phyloP scores from a whole-genome alignment of 2,113 vertebrate genomes.

The Cnemophilus loriae region DNA sequence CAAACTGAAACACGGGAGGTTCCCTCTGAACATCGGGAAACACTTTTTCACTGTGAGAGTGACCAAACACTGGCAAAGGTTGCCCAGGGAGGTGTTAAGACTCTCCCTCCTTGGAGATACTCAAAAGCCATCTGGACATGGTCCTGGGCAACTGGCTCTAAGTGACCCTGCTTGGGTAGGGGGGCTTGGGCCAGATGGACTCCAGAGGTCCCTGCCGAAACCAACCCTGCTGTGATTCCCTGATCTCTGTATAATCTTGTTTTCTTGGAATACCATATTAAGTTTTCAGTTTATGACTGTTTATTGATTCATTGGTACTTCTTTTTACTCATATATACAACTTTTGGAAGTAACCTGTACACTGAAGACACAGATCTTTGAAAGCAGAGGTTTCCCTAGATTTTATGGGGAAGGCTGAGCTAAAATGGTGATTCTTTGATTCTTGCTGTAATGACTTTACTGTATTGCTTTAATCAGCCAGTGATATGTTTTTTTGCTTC shows the following conservation, averaged over 20 bases:
- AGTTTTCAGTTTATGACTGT: neutral
- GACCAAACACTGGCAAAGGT: neutral
- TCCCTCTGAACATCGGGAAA: neutral
- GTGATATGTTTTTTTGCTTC: neutral
- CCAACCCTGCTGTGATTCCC: neutral
- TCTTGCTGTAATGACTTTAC: neutral
- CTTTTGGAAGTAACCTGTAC: neutral
- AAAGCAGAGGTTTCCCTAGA: neutral
- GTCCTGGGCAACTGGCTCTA: neutral
- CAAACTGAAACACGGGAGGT: accelerated
- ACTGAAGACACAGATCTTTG: neutral
- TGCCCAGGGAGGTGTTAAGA: neutral
- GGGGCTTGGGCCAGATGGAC: neutral
- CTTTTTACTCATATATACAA: neutral
- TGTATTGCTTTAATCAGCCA: neutral
- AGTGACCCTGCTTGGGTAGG: neutral
- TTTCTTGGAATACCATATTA: neutral
- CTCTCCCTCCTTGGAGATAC: neutral
- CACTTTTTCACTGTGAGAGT: neutral
- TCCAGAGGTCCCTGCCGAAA: neutral
- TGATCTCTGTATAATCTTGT: neutral
- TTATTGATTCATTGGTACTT: neutral
- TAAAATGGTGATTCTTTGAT: neutral
- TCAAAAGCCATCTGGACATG: neutral
- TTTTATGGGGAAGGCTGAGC: neutral